These are phyloP conservation scores for Chloroclysta siterata DNA, from an alignment of 2,888 invertebrate species.

Conservation along the genomic window DNA sequence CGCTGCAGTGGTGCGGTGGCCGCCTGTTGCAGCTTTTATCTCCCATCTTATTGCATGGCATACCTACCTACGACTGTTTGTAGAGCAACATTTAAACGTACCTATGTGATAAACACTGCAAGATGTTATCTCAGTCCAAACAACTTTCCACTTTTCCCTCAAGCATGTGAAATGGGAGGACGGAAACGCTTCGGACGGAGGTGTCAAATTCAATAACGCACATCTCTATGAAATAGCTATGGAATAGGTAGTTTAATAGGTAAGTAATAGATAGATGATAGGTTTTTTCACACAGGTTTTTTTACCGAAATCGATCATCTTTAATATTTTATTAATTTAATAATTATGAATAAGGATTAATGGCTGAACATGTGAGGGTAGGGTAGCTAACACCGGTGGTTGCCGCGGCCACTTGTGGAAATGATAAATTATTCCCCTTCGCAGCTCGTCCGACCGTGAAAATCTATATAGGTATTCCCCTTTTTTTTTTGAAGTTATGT, in stretches of 20 bases:
- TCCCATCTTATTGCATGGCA: conserved; percentile 18
- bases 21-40: conserved; percentile 37
- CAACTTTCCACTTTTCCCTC: conserved; percentile 22
- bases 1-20: conserved; percentile 48
- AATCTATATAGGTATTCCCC: not conserved
- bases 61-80: not conserved
- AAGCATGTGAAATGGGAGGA: conserved; percentile 13
- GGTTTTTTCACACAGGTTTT: too few relatives aligned
- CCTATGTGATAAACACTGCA: conserved; percentile 24
- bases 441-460: conserved; percentile 14
- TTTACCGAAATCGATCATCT: too few relatives aligned
- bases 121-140: conserved; percentile 24
- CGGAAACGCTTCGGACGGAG: conserved; percentile 20
- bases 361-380: conserved; percentile 12
- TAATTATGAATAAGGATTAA: conserved; percentile 1
- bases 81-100: conserved; percentile 23
- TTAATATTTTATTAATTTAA: too few relatives aligned
- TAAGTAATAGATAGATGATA: too few relatives aligned
- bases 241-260: too few relatives aligned
- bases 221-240: not conserved
- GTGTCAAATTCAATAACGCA: conserved; percentile 34
- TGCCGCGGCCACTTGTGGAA: too few relatives aligned
- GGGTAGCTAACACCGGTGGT: too few relatives aligned
- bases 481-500: not conserved
- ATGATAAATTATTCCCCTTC: conserved; percentile 10